Evolutionary conservation across 2,888 invertebrate genomes (phyloP).

Genomic region (Teleiodes luculella): DNA sequence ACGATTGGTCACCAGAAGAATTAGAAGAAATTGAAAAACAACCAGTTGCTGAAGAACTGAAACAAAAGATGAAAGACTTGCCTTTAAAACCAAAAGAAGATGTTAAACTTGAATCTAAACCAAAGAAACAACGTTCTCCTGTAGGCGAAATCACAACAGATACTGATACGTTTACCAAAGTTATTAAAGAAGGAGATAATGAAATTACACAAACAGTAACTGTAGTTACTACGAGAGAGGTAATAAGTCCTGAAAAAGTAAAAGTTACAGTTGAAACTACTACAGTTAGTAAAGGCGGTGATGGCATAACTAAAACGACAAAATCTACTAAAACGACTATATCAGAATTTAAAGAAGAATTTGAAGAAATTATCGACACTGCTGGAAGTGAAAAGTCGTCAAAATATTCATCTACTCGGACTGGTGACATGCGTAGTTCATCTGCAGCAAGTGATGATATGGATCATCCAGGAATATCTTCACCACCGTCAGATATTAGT

Average conservation of each 20-base stretch:
- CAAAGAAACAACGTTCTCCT: slow-evolving; percentile 64
- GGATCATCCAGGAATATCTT: slow-evolving; percentile 75
- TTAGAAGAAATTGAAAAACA: slow-evolving; percentile 61
- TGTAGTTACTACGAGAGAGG: slow-evolving; percentile 71
- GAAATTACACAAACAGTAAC: slow-evolving; percentile 71
- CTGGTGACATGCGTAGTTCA: slow-evolving; percentile 76
- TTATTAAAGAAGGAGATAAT: slow-evolving; percentile 63
- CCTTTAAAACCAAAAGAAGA: slow-evolving; percentile 32
- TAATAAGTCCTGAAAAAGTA: slow-evolving; percentile 70
- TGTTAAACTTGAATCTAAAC: slow-evolving; percentile 39
- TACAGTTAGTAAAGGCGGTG: slow-evolving; percentile 65
- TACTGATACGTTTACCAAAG: slow-evolving; percentile 67
- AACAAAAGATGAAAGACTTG: slow-evolving; percentile 39
- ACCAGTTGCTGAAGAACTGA: slow-evolving; percentile 41
- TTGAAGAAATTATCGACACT: slow-evolving; percentile 65
- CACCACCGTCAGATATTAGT: slow-evolving; percentile 81
- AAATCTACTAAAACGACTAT: slow-evolving; percentile 74
- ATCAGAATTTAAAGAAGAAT: slow-evolving; percentile 71
- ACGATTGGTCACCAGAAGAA: slow-evolving; percentile 70
- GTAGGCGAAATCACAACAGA: slow-evolving; percentile 70
- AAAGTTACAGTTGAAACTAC: slow-evolving; percentile 72
- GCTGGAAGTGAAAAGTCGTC: slow-evolving; percentile 74
- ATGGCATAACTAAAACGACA: slow-evolving; percentile 70
- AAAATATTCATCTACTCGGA: slow-evolving; percentile 69
- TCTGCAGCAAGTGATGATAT: slow-evolving; percentile 82